Percentiles rank a stretch among this genome's conserved stretches.
These are phyloP conservation scores for Callimico goeldii DNA, from an alignment of 2,797 vertebrate species.

Conservation along the genomic window DNA sequence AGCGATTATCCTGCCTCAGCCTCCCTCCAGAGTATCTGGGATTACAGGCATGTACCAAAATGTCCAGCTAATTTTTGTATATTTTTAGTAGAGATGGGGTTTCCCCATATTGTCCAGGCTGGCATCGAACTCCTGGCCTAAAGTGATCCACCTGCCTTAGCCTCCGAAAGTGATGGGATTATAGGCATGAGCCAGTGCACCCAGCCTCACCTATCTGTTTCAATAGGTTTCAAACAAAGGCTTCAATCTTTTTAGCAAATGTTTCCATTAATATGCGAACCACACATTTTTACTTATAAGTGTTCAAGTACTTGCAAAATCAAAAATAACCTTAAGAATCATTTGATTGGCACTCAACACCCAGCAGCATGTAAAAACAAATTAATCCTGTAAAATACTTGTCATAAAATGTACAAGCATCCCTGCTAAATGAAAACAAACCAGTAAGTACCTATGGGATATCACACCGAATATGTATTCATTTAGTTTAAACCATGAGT, in stretches of 20 bases:
- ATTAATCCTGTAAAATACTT: slow-evolving; percentile 71
- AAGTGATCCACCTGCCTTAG: neutral
- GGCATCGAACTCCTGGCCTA: neutral
- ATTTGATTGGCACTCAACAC: slow-evolving; percentile 69
- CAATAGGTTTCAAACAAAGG: neutral
- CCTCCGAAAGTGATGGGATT: neutral
- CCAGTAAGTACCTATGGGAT: neutral
- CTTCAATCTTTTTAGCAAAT: slow-evolving; percentile 25
- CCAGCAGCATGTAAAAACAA: slow-evolving; percentile 62
- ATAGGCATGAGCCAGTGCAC: neutral
- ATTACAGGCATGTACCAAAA: neutral
- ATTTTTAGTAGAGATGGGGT: neutral
- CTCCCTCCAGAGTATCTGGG: neutral
- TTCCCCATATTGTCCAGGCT: neutral
- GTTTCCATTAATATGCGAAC: slow-evolving; percentile 47
- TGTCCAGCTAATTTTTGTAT: neutral
- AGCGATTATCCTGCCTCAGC: neutral
- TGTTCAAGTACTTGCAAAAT: slow-evolving; percentile 52
- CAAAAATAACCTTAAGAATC: slow-evolving; percentile 69
- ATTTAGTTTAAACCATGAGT: neutral
- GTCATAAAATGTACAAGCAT: slow-evolving; percentile 50
- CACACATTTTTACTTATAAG: slow-evolving; percentile 52
- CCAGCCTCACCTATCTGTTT: neutral
- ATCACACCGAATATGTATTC: neutral
- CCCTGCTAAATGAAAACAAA: slow-evolving; percentile 61